A percentile compares a stretch with the other conserved stretches of the same genome.
Evolutionary conservation across 2,113 vertebrate species (phyloP).

Genomic region (Paratilapia polleni): DNA sequence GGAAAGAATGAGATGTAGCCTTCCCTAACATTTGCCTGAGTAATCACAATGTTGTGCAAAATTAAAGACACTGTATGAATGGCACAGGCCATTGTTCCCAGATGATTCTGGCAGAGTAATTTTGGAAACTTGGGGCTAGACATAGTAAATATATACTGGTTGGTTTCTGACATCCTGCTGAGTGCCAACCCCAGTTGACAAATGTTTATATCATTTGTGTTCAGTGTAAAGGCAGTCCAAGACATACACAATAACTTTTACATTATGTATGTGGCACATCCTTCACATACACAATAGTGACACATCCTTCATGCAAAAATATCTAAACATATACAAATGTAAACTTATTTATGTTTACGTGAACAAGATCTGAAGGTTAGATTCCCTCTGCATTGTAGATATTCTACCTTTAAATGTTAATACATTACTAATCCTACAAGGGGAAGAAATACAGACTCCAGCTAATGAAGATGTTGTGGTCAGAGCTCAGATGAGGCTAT

Average conservation of each 20-base stretch:
- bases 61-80: neutral
- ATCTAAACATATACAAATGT: neutral
- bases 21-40: conserved; percentile 26
- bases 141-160: neutral
- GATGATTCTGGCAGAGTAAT: conserved; percentile 18
- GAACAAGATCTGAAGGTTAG: no score
- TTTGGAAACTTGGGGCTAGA: neutral
- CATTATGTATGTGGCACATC: no score
- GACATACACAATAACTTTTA: neutral
- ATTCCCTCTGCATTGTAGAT: no score
- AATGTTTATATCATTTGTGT: neutral
- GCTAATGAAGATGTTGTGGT: neutral
- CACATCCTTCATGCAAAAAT: neutral
- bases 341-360: neutral
- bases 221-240: neutral
- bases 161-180: neutral
- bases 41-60: conserved; percentile 31
- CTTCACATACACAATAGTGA: neutral
- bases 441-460: neutral
- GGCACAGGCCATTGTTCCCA: neutral
- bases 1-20: conserved; percentile 35
- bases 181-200: neutral
- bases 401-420: no score
- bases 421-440: neutral
- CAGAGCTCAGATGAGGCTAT: conserved; percentile 27